These are phyloP conservation scores for Dicrurus megarhynchus DNA, from an alignment of 2,113 vertebrate genomes.

Conservation along the genomic window DNA sequence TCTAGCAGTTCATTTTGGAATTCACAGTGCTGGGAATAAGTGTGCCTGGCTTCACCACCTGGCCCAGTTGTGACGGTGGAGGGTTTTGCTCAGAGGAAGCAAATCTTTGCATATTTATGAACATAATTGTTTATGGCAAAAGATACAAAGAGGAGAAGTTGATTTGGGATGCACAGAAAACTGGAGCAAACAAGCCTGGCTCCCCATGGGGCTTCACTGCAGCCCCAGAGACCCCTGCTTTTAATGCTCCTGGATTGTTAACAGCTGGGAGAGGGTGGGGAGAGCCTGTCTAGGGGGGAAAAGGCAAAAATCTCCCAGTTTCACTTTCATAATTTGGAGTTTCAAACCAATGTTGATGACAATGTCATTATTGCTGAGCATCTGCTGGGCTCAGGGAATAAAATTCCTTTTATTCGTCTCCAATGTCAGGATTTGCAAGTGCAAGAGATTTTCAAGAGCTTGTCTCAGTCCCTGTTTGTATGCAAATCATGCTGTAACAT, in stretches of 20 bases:
- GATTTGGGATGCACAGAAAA: not conserved
- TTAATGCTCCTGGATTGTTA: slow-evolving; percentile 12
- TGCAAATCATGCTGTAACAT: slow-evolving; percentile 39
- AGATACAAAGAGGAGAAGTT: not conserved
- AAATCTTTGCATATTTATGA: slow-evolving; percentile 16
- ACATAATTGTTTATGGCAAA: not conserved
- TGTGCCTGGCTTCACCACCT: not conserved
- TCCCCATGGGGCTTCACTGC: not conserved
- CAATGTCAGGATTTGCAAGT: slow-evolving; percentile 30
- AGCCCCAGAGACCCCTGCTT: not conserved
- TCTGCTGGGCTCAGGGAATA: not conserved
- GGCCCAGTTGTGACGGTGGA: not conserved
- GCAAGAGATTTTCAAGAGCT: slow-evolving; percentile 26
- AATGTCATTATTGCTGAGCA: slow-evolving; percentile 16
- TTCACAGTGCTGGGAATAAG: not conserved
- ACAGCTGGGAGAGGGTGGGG: not conserved
- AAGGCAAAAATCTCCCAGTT: not conserved
- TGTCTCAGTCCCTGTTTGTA: slow-evolving; percentile 30
- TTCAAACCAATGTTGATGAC: slow-evolving; percentile 12
- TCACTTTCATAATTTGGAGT: not conserved
- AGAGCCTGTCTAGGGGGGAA: not conserved
- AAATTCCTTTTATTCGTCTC: slow-evolving; percentile 20
- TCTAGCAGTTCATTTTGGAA: not conserved
- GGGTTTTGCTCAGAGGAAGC: not conserved
- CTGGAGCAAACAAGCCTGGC: slow-evolving; percentile 14